Base-by-base conservation (phyloP, 1,140 invertebrate genomes). In the Drosophila sechellia region DNA sequence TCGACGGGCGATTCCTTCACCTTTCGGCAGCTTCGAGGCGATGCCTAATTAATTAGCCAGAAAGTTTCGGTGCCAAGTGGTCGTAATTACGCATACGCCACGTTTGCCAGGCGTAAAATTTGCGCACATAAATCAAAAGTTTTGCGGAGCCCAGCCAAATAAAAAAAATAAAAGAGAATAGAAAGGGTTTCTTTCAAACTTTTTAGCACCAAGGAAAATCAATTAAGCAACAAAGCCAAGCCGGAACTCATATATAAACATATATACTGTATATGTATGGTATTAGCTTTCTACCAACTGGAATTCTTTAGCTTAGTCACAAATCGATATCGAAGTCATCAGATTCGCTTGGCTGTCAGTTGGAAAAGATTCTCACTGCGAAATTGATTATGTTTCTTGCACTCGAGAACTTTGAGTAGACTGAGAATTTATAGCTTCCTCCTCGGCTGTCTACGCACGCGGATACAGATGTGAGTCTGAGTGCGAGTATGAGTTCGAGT, bases 61-160 rank as follows among this genome's bases (percentile, higher is more conserved):
- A 81, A 77, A 77, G 43, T 81, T 81, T 70, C 31, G 57, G 50
- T 34, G 39, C 63, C 57, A 78, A 69, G 60, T 59, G 79, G 35
- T 65, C 40, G 75, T 49, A 84, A 83, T 84, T 83, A 84, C 77
- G 70, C 76, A 83, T 83, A 76, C 64, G 73, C 43, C 56, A 69
- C 64, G 55, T 56, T 65, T 40, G 50, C 57, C 75, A 65, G 63
- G 42, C 64, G 57, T 78, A 42, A 86, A 85, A 85, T 85, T 75
- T 63, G 49, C 60, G 37, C 60, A 81, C 63, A 86, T 86, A 81
- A 81, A 86, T 86, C 78, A 87, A 81, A 87, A 76, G 70, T 61
- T 40, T 48, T 13, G 35, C n/a, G 31, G 49, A 12, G 39, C 70
- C 64, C 50, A 68, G 10, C 12, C 5, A 11, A n/a, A 31, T 11